These are phyloP conservation scores for Latrodectus geometricus DNA, from an alignment of 1,140 invertebrate genomes.

Conservation along the genomic window DNA sequence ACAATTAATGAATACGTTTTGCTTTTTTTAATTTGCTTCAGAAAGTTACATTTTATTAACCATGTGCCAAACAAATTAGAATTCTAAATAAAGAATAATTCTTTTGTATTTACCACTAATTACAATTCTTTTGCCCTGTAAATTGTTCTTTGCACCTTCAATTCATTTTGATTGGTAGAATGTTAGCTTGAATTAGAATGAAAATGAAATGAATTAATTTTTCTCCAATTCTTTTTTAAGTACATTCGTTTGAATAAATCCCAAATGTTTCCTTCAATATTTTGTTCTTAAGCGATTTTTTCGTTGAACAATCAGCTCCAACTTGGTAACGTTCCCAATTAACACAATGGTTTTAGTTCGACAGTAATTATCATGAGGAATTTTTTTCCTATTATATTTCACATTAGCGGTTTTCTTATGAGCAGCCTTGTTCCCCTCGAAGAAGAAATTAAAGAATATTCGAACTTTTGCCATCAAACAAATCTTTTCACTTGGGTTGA, in stretches of 20 bases:
- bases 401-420: neutral
- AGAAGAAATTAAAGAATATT: neutral
- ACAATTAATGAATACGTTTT: no score
- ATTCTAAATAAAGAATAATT: no score
- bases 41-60: no score
- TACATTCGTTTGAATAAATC: neutral
- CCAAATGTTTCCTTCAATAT: neutral
- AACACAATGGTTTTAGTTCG: constrained; percentile 13
- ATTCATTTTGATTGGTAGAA: constrained; percentile 35
- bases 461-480: constrained; percentile 2
- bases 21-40: no score
- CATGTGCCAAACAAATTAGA: no score
- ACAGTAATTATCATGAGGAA: constrained; percentile 12
- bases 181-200: constrained; percentile 41
- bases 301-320: neutral
- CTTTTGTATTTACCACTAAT: no score
- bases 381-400: constrained; percentile 7
- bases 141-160: neutral
- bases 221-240: constrained; percentile 31
- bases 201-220: constrained; percentile 58
- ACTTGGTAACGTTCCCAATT: constrained; percentile 20
- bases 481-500: constrained; percentile 29
- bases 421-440: no score
- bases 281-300: constrained; percentile 36
- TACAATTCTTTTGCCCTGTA: no score